Evolutionary conservation across 2,888 invertebrate genomes (phyloP), one percentile per base, ranked within the genome.

Genomic region (Ditylenchus weischeri): DNA sequence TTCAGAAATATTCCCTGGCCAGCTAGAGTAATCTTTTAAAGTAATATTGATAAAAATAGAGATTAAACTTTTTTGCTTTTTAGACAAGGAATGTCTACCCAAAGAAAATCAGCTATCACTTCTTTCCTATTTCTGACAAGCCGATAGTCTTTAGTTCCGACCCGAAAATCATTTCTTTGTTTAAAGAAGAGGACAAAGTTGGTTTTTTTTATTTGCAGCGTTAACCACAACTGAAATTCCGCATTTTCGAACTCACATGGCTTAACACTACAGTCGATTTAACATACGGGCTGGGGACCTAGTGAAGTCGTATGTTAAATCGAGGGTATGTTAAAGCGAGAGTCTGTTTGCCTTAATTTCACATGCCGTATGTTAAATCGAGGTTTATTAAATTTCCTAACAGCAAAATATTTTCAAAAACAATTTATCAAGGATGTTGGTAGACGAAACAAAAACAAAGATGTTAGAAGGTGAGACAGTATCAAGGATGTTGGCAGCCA

Each of bases 1-100:
- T 71, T 78, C 43, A 68, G 66, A 49, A 66, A 68, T 43, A 74
- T 74, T 11, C 29, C 71, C 48, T 79, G 78, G 78, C 79, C 79
- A 15, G 75, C 78, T 21, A 62, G 74, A 51, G 76, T 78, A 36
- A 48, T 35, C 50, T 64, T 47, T 8, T 19, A 29, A 29, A n/a
- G 19, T 15, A 4, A 35, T 23, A 48, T 1, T 49, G 65, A 6
- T 11, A n/a, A 18, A n/a, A 10, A 51, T 23, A 13, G 0, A 2
- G 11, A 29, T 23, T 18, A 13, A 29, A 23, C 43, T 36, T 48
- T 36, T 47, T 15, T 11, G 13, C 29, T 65, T 66, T 71, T 38
- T 64, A 76, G 75, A 71, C 76, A 11, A 72, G 72, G 50, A 69
- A 72, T 36, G 69, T 72, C 10, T 77, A 78, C 62, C 69, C 73